phyloP scores from a whole-genome alignment of 1,140 invertebrate genomes.

The Drosophila paulistorum region DNA sequence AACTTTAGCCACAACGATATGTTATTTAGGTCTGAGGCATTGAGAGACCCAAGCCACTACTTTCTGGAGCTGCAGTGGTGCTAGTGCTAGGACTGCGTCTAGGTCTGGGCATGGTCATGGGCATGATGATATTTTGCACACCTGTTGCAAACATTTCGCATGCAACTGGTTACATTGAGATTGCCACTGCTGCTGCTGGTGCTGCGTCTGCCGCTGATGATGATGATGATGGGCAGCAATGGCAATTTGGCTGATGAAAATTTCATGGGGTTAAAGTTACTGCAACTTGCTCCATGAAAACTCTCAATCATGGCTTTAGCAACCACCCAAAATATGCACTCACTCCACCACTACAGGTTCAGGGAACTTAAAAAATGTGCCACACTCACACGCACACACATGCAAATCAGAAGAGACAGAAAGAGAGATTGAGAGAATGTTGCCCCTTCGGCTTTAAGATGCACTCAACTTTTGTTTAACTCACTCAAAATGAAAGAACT shows the following conservation, averaged over 20 bases:
- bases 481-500: conserved; percentile 56
- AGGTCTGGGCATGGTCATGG: conserved; percentile 8
- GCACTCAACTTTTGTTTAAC: conserved; percentile 5
- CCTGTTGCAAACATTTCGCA: conserved; percentile 77
- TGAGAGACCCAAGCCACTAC: conserved; percentile 36
- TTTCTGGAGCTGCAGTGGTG: no score
- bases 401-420: conserved; percentile 23
- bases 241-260: conserved; percentile 56
- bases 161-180: conserved; percentile 69
- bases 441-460: conserved; percentile 42
- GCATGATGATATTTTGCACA: conserved; percentile 55
- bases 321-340: conserved; percentile 22
- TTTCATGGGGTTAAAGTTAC: conserved; percentile 65
- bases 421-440: background rate
- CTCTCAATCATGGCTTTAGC: conserved; percentile 27
- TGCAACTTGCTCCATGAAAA: conserved; percentile 14
- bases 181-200: conserved; percentile 15
- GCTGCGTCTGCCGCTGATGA: conserved; percentile 5
- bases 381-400: conserved; percentile 10
- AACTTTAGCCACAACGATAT: conserved; percentile 49
- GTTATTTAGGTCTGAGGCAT: background rate
- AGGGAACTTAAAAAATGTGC: conserved; percentile 18
- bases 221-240: conserved; percentile 65
- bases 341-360: conserved; percentile 13
- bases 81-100: background rate